A percentile compares a stretch with the other conserved stretches of the same genome.
These are phyloP conservation scores for Lagorchestes hirsutus DNA, from an alignment of 2,797 vertebrate genomes.

Conservation along the genomic window DNA sequence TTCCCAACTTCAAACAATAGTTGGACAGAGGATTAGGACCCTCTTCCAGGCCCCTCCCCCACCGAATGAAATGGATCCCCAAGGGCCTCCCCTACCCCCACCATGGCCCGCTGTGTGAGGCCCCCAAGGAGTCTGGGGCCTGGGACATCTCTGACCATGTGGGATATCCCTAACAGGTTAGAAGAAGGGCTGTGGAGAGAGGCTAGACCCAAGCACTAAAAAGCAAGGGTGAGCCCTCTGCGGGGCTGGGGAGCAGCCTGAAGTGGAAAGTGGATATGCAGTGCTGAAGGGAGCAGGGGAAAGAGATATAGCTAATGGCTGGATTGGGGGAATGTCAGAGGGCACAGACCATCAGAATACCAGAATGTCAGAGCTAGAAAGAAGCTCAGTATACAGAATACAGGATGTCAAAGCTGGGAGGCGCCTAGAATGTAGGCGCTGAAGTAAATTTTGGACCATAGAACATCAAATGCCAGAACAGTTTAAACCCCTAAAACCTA, in stretches of 20 bases:
- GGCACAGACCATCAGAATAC: not conserved
- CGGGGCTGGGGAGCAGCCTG: not conserved
- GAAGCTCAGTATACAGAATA: not conserved
- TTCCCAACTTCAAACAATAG: conserved; percentile 92
- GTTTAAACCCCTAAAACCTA: not conserved
- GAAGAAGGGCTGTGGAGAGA: not conserved
- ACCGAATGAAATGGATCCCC: conserved; percentile 61
- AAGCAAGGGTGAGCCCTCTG: not conserved
- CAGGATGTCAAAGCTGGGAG: not conserved
- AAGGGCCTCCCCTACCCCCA: not conserved
- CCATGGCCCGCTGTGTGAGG: not conserved
- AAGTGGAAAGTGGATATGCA: not conserved
- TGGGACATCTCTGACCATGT: not conserved
- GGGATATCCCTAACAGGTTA: not conserved
- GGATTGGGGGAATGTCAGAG: not conserved
- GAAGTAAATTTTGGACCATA: not conserved
- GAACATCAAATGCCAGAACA: not conserved
- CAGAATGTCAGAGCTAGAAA: not conserved
- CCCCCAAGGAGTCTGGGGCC: not conserved
- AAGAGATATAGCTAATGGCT: not conserved
- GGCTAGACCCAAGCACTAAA: not conserved
- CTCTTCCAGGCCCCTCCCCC: conserved; percentile 10
- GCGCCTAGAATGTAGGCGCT: not conserved
- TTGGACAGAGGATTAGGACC: conserved; percentile 77
- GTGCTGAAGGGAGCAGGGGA: not conserved